Base-by-base conservation (phyloP, 2,797 vertebrate genomes). In the Phrynocephalus forsythii region DNA sequence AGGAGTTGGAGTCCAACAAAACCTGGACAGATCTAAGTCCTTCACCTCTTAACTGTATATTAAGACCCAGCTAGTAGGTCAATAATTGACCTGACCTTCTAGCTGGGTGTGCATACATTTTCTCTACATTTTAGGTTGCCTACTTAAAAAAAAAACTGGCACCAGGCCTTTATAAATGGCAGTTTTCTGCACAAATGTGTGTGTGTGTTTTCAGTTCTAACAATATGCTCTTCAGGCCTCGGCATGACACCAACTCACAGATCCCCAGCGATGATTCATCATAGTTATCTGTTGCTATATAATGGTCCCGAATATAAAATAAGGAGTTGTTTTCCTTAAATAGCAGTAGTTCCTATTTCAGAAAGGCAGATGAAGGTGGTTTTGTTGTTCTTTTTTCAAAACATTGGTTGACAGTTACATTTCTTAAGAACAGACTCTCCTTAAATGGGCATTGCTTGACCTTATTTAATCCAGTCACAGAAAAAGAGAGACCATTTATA, bases 321-420 rank as follows among this genome's bases (percentile, higher is more conserved):
- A 79, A 83, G 67, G 20, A 76, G 44, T 20, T 16, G 11, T 67
- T 73, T 67, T 67, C 86, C 71, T 67, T 87, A 63, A 85, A 86
- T 76, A 67, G 71, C 13, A 10, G 7, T 26, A 5, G 6, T 26
- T 84, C 30, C 30, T 15, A 60, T 72, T 78, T 71, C 75, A 83
- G 26, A 83, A 68, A 68, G n/a, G 66, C 56, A 87, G 86, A 71
- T 71, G 66, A 83, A 87, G 83, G 79, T 67, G 79, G 86, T 73
- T 87, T 87, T 87, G 15, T 10, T 67, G 15, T 10, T 67, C 48
- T 77, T 78, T 44, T 71, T 63, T 63, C 52, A 33, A 79, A 88
- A 79, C 33, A 72, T 66, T 22, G 76, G 50, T 48, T 72, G 68
- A 71, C 33, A 80, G 67, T 63, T 72, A 71, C n/a, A 87, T 83